Evolutionary conservation across 2,797 vertebrate species (phyloP), one percentile per base, ranked within the genome.

Genomic region (Catostomus latipinnis): DNA sequence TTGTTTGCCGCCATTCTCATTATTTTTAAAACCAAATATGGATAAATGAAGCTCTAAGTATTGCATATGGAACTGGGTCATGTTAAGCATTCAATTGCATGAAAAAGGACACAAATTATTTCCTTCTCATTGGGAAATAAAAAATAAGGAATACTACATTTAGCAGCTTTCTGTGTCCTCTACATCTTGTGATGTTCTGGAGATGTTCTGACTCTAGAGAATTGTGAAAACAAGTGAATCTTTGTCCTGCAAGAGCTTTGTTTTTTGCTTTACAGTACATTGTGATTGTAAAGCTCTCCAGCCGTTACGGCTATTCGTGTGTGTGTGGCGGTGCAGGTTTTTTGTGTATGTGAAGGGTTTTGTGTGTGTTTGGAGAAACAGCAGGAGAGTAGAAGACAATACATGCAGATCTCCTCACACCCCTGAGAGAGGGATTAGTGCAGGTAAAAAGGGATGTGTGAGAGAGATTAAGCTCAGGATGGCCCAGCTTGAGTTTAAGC

Each of bases 311-410:
- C 54, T 68, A 54, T 56, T 68, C 14, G 66, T 82, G 73, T 71
- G 73, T 71, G 73, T 76, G 71, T 69, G 50, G 68, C 70, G 16
- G 68, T 58, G 72, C 62, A 1, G 76, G 74, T 73, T 79, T 68
- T 81, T 61, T 82, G 58, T 67, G 76, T 71, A 58, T 66, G 80
- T 62, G 72, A 68, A 67, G 52, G 63, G 69, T 67, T 54, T 52
- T 52, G 72, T 56, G 81, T 69, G 71, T 62, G 84, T 57, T 73
- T 57, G 57, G 52, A 49, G 13, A 45, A 76, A 74, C 85, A 67
- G 85, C 74, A 81, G 82, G 84, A 69, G 79, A 69, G 16, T 6
- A 69, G 43, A 74, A 12, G 54, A 83, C 83, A 86, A 86, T 70
- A 66, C 73, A 57, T 4, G 68, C 73, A 78, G 62, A 86, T 82